These are phyloP conservation scores for Leuciscus waleckii DNA, from an alignment of 2,797 vertebrate genomes.

Conservation along the genomic window DNA sequence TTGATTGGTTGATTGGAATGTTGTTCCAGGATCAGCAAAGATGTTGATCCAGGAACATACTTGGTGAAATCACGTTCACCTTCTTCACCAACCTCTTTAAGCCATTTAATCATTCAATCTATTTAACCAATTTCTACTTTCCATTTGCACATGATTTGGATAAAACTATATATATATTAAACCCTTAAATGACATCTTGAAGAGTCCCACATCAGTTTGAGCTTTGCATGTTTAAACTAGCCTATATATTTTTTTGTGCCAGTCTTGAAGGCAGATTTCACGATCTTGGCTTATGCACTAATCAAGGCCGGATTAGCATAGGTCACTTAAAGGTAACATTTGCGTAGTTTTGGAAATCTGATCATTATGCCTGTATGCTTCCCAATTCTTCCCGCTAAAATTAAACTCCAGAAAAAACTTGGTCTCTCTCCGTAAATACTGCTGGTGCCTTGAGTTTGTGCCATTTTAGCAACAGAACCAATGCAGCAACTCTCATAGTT, in stretches of 20 bases:
- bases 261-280: background rate
- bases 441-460: background rate
- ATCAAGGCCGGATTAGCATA: no score
- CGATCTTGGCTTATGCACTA: background rate
- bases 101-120: background rate
- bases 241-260: background rate
- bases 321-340: background rate
- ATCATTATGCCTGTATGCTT: background rate
- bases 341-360: background rate
- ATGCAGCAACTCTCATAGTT: background rate
- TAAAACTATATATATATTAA: background rate
- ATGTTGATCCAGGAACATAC: no score
- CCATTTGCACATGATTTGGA: background rate
- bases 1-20: background rate
- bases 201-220: background rate
- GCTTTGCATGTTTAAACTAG: background rate
- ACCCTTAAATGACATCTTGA: background rate
- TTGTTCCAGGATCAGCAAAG: background rate
- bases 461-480: background rate
- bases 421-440: no score
- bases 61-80: no score
- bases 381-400: background rate
- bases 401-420: background rate
- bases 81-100: background rate
- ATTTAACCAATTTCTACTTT: background rate